phyloP scores from a whole-genome alignment of 2,113 vertebrate genomes.

The Onychorhynchus coronatus region DNA sequence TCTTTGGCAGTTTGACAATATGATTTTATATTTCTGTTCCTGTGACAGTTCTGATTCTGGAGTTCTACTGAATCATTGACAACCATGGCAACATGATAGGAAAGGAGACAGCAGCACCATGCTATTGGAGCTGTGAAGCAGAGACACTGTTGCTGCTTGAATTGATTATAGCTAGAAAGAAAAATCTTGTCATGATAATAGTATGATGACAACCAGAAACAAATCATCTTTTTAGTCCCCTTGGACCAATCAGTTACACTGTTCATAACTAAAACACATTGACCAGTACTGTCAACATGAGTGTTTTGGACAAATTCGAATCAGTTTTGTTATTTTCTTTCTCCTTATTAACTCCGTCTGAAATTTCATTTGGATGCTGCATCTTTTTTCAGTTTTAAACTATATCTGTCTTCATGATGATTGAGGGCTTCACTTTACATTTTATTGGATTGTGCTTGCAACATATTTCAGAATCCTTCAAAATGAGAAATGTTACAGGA shows the following conservation, averaged over 20 bases:
- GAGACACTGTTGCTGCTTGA: not conserved
- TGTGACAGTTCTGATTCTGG: constrained; percentile 34
- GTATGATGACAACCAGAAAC: constrained; percentile 25
- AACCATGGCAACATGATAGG: not conserved
- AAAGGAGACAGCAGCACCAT: not conserved
- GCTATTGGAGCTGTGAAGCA: not conserved
- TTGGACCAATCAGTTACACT: not conserved
- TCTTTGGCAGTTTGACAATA: constrained; percentile 24
- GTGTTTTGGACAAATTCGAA: not conserved
- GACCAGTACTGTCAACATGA: not conserved
- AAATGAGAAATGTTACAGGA: not conserved
- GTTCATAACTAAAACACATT: not conserved
- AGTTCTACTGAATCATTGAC: constrained; percentile 18
- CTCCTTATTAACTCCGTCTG: not conserved
- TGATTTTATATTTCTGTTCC: constrained; percentile 19
- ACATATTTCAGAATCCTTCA: not conserved
- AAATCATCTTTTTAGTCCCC: not conserved
- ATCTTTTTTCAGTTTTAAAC: not conserved
- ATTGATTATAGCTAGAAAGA: not conserved
- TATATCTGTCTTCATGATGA: not conserved
- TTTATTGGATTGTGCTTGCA: not conserved
- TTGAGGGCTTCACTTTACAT: not conserved
- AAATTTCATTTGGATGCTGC: not conserved
- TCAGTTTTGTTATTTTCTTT: not conserved
- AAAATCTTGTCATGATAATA: constrained; percentile 16